These are phyloP conservation scores for Dendrolimus punctatus DNA, from an alignment of 1,140 invertebrate species.

Conservation along the genomic window DNA sequence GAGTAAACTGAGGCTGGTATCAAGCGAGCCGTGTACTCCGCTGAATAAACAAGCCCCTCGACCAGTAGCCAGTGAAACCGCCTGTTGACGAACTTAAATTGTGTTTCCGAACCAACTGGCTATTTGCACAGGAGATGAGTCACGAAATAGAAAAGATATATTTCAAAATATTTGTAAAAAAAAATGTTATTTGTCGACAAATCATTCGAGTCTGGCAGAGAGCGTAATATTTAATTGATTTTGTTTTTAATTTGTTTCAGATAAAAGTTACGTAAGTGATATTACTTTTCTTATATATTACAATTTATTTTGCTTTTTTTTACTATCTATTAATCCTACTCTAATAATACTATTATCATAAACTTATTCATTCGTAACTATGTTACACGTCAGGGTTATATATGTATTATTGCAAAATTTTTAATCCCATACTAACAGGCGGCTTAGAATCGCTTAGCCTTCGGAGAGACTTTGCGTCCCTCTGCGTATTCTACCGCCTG, in stretches of 20 bases:
- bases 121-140: conserved; percentile 31
- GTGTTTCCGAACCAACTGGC: conserved; percentile 23
- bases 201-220: conserved; percentile 8
- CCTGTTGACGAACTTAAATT: conserved; percentile 34
- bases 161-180: conserved; percentile 24
- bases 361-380: too few relatives aligned
- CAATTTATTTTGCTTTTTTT: too few relatives aligned
- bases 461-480: too few relatives aligned
- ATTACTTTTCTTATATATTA: too few relatives aligned
- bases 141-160: conserved; percentile 25
- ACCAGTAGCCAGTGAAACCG: conserved; percentile 14
- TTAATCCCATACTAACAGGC: too few relatives aligned
- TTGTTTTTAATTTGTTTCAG: conserved; percentile 1
- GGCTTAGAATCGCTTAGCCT: too few relatives aligned
- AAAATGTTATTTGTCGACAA: conserved; percentile 15
- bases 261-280: too few relatives aligned
- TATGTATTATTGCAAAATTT: too few relatives aligned
- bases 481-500: too few relatives aligned
- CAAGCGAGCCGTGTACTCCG: conserved; percentile 10
- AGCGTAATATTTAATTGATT: conserved; percentile 8
- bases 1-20: conserved; percentile 10
- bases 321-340: too few relatives aligned
- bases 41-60: conserved; percentile 22
- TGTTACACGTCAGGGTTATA: too few relatives aligned
- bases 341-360: too few relatives aligned